These are phyloP conservation scores for Paracyprichromis sp. DNA, from an alignment of 2,113 vertebrate genomes.

Conservation along the genomic window DNA sequence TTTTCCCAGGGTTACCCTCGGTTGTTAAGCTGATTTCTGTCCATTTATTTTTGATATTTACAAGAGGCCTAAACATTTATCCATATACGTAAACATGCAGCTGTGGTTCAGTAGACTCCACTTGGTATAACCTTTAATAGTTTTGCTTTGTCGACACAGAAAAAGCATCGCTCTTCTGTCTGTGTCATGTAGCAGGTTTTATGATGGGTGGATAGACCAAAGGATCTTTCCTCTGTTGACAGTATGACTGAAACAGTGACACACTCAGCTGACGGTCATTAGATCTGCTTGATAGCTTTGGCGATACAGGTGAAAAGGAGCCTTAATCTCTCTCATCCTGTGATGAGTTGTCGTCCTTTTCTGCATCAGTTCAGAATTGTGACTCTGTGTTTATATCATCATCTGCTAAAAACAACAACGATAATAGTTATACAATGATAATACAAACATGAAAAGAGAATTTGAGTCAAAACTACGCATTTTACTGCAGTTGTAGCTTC, in stretches of 20 bases:
- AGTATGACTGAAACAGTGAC: not conserved
- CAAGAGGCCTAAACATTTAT: not conserved
- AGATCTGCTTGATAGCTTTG: not conserved
- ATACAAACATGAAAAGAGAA: rapidly evolving
- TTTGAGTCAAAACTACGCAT: rapidly evolving
- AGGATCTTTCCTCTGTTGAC: rapidly evolving
- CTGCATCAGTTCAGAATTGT: not conserved
- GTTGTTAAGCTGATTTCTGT: not conserved
- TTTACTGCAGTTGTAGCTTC: not conserved
- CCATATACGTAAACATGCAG: rapidly evolving
- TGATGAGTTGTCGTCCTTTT: rapidly evolving
- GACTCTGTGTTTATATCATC: not conserved
- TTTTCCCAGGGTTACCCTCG: not conserved
- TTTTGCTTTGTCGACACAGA: not conserved
- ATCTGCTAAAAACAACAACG: not conserved
- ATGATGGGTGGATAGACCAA: not conserved
- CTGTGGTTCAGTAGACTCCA: not conserved
- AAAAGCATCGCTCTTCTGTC: not conserved
- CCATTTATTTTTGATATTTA: not conserved
- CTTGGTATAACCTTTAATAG: not conserved
- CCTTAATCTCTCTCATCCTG: not conserved
- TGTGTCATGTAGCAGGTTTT: not conserved
- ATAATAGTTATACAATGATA: not conserved
- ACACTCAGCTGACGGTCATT: not conserved
- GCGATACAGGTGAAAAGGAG: not conserved